Base-by-base conservation (phyloP, 2,797 vertebrate genomes). In the Valencia hispanica region DNA sequence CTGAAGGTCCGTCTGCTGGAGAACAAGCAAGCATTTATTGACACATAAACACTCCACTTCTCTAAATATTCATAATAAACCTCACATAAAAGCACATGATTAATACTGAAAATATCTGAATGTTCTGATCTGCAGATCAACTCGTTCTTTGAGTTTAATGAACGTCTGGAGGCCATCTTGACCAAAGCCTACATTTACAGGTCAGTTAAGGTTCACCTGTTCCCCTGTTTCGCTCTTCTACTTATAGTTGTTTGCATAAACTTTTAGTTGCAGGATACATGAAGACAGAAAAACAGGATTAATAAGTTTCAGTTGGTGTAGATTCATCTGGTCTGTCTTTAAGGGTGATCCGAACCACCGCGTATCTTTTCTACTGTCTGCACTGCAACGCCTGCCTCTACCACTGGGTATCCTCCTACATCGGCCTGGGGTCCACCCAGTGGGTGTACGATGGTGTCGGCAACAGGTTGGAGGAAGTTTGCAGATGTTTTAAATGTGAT, bases 161-260 rank as follows among this genome's bases (percentile, higher is more conserved):
- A 89, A 80, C 97, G 97, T 47, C 94, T 99, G 25, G 98, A 99
- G 89, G 95, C 98, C 55, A 97, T 99, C 87, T 92, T 99, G 91
- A 98, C 97, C 93, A 99, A 98, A 92, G 97, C 98, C 0, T 99
- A 97, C 36, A 89, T 99, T 86, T 99, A 99, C 96, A 98, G 98
- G 98, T 99, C 80, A 96, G 96, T 43, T n/a, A n/a, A n/a, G n/a
- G n/a, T n/a, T n/a, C 14, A 20, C 34, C 5, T 0, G 34, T 34
- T 4, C 11, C 12, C 20, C 36, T 68, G 18, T 30, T 36, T 3
- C 17, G 10, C 17, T 48, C 14, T 48, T 17, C 15, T 48, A 3
- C 15, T 48, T 48, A 0, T 48, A 10, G 41, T 48, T 14, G 0
- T 18, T 48, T 48, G 47, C 47, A 20, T 14, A 18, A 3, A 48